A percentile compares a stretch with the other conserved stretches of the same genome.
Conservation (phyloP, 2,113 vertebrate genomes). For the Lasiurus borealis region DNA sequence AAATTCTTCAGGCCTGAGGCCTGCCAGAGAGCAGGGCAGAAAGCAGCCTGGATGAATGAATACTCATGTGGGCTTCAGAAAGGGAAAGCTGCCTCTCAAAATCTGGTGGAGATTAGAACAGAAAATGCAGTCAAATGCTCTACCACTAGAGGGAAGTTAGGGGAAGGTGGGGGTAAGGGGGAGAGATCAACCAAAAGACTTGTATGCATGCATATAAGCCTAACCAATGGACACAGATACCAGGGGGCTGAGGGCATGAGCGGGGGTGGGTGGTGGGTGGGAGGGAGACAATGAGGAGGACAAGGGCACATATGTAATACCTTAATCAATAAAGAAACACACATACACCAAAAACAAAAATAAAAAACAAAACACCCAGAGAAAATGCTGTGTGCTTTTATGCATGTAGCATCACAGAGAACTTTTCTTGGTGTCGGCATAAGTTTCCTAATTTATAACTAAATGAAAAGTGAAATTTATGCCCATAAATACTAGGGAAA, state of each 20-base stretch:
- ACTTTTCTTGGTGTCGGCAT: background rate
- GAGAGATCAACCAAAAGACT: no score
- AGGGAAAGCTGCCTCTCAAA: background rate
- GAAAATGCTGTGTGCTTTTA: background rate
- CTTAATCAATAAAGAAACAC: no score
- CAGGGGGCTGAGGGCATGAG: no score
- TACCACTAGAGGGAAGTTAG: no score
- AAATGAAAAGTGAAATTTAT: conserved; percentile 54
- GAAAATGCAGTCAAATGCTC: no score
- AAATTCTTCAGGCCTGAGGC: conserved; percentile 28
- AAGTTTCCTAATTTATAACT: conserved; percentile 31
- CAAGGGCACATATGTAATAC: no score
- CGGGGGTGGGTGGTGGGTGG: no score
- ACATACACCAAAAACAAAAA: no score
- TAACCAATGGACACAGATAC: no score
- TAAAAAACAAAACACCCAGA: background rate
- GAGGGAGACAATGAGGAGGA: no score
- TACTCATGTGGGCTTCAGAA: background rate
- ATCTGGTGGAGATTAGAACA: background rate
- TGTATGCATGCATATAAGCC: no score
- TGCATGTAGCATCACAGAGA: conserved; percentile 19
- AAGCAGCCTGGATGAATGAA: background rate
- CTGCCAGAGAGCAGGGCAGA: conserved; percentile 51
- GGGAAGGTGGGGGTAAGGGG: no score
- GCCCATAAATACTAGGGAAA: conserved; percentile 26